phyloP scores from a whole-genome alignment of 2,113 vertebrate species.

The Vulpes lagopus region DNA sequence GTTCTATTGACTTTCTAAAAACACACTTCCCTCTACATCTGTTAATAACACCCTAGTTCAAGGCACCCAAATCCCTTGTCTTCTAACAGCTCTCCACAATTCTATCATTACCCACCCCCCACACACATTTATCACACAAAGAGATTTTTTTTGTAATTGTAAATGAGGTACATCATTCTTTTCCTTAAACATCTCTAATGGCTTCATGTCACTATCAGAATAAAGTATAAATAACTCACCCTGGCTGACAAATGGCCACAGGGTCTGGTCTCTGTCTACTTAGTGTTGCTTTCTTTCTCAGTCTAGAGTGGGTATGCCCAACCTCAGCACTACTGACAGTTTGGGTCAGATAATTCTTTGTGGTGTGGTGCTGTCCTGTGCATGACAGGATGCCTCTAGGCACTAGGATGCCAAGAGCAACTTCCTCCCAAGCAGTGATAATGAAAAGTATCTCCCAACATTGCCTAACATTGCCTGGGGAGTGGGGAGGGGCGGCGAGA shows the following conservation, averaged over 20 bases:
- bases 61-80: neutral
- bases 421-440: neutral
- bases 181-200: neutral
- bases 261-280: neutral
- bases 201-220: neutral
- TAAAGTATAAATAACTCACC: neutral
- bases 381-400: too few species aligned
- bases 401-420: neutral
- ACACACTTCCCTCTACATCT: neutral
- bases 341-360: neutral
- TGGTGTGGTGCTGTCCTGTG: rapidly evolving
- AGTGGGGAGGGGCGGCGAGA: neutral
- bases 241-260: neutral
- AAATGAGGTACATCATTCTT: neutral
- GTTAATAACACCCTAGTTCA: neutral
- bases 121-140: neutral
- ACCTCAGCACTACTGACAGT: neutral
- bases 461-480: neutral
- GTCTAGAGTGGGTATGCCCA: neutral
- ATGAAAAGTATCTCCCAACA: neutral
- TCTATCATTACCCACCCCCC: neutral
- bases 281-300: neutral
- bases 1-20: neutral
- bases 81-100: neutral
- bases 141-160: neutral